Base-by-base conservation (phyloP, 1,140 invertebrate species). In the Drosophila rufa region DNA sequence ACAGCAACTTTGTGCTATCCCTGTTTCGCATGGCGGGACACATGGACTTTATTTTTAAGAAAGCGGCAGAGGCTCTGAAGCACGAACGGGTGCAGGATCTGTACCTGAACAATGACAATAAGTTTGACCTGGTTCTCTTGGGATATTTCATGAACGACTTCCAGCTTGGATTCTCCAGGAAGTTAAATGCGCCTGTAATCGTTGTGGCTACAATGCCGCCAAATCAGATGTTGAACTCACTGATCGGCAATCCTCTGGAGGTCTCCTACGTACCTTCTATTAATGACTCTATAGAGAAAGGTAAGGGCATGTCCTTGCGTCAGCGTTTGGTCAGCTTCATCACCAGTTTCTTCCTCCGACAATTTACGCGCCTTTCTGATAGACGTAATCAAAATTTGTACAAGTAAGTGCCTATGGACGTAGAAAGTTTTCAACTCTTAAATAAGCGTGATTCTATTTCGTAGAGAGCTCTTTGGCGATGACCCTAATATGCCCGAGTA, bases 71-170 rank as follows among this genome's bases (percentile, higher is more conserved):
- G 7, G 33, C 57, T 0, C 25, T 89, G 19, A 27, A 51, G 1
- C 50, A 89, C 48, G 43, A 59, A 2, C 60, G 67, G 3, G 73
- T 91, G 2, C 48, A 4, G 3, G 57, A 62, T 15, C 61, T 91
- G 4, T 87, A 85, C 19, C 67, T 78, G 1, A 80, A 91, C 33
- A 68, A 65, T 25, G 77, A 56, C 19, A 86, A 82, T 14, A 68
- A 79, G 25, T 91, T 85, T 30, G 80, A 91, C 57, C 22, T 92
- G 8, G 70, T 82, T 3, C 69, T 92, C 17, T 43, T 79, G 3
- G 91, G 90, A 1, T 87, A 65, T 38, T 85, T 85, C 33, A 22
- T 91, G n/a, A 92, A 91, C 33, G 60, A 64, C 17, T 92, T 66
- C 11, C 70, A 84, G 14, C 60, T 92, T 3, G 86, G 70, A 0